phyloP scores from a whole-genome alignment of 1,140 invertebrate species.

The Procambarus virginalis region DNA sequence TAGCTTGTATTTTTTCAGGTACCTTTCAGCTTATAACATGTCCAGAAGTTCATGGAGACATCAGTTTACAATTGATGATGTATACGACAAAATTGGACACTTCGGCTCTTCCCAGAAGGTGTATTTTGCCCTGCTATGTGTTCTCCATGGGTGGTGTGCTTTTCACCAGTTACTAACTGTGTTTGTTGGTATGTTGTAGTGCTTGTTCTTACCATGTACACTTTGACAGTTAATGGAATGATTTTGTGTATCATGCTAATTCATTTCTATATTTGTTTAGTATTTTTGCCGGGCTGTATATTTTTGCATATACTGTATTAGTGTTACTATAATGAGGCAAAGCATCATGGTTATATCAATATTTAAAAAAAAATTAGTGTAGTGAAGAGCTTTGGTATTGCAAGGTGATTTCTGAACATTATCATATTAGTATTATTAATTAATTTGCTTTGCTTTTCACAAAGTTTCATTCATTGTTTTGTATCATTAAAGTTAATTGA shows the following conservation, averaged over 20 bases:
- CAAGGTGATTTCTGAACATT: too few relatives aligned
- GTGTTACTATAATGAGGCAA: too few relatives aligned
- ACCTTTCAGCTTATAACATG: neutral
- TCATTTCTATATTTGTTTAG: neutral
- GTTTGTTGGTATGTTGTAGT: slow-evolving; percentile 20
- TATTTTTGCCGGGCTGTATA: neutral
- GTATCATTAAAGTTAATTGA: too few relatives aligned
- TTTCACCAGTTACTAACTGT: slow-evolving; percentile 23
- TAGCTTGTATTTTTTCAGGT: neutral
- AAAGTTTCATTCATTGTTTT: too few relatives aligned
- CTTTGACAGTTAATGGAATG: too few relatives aligned
- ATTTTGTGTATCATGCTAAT: neutral
- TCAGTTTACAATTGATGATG: neutral
- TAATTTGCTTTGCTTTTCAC: too few relatives aligned
- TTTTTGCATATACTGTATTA: too few relatives aligned
- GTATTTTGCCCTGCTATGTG: neutral
- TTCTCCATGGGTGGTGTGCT: neutral
- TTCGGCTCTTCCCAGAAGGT: slow-evolving; percentile 14
- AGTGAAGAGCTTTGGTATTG: too few relatives aligned
- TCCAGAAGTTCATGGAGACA: neutral
- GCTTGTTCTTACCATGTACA: neutral
- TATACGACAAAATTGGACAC: slow-evolving; percentile 12
- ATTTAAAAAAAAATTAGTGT: too few relatives aligned
- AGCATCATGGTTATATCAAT: too few relatives aligned
- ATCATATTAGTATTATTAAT: too few relatives aligned